A percentile compares a stretch with the other conserved stretches of the same genome.
phyloP scores from a whole-genome alignment of 2,888 invertebrate genomes.

The Polydrusus pterygomalis region DNA sequence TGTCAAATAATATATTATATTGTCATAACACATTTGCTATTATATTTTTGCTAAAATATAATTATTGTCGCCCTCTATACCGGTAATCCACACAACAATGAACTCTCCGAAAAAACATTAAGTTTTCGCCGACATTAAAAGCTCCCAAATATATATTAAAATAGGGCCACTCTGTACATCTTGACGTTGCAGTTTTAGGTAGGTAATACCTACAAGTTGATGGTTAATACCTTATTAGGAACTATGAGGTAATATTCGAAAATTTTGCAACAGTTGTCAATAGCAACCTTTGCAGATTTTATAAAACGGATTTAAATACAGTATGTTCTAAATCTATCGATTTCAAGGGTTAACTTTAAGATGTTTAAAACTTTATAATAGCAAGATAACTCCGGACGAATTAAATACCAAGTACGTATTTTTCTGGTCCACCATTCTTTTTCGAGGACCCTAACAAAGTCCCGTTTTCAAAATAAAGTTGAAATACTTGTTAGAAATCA shows the following conservation, averaged over 20 bases:
- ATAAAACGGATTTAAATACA: background rate
- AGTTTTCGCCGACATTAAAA: no score
- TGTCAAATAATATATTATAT: no score
- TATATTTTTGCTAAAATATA: no score
- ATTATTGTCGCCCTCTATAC: no score
- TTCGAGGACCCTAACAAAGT: no score
- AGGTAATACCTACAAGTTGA: background rate
- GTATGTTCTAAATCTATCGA: background rate
- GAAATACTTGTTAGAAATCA: no score
- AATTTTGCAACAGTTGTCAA: constrained; percentile 6
- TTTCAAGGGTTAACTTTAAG: background rate
- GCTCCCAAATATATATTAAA: no score
- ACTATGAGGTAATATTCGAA: constrained; percentile 10
- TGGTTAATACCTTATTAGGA: constrained; percentile 8
- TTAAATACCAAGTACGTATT: background rate
- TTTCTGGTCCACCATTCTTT: no score
- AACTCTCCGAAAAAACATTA: no score
- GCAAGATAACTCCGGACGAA: background rate
- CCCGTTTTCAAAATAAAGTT: no score
- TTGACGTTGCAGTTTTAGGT: constrained; percentile 15
- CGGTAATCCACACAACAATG: no score
- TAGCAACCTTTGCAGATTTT: background rate
- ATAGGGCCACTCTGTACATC: background rate
- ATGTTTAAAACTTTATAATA: background rate
- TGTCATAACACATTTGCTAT: no score